phyloP scores from a whole-genome alignment of 2,113 vertebrate species.

The Hepsetus odoe region DNA sequence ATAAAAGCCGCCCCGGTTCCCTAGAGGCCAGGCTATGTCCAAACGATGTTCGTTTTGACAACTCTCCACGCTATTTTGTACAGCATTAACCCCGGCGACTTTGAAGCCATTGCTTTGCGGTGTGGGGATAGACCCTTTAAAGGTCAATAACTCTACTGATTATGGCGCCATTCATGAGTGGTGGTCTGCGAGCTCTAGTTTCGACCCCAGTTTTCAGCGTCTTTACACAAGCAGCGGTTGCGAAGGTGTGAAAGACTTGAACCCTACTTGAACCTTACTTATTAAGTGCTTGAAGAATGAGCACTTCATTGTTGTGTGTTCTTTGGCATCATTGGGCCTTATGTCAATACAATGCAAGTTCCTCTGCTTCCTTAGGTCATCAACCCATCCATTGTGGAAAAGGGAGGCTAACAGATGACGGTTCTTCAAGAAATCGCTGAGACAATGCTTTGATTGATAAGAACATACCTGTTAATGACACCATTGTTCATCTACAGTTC shows the following conservation, averaged over 20 bases:
- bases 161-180: conserved; percentile 64
- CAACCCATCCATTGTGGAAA: not conserved
- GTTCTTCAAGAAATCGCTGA: not conserved
- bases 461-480: not conserved
- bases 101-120: conserved; percentile 61
- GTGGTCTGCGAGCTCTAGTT: conserved; percentile 58
- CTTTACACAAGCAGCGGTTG: conserved; percentile 25
- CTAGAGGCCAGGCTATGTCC: conserved; percentile 74
- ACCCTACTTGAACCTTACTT: conserved; percentile 38
- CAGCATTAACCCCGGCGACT: conserved; percentile 73
- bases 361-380: not conserved
- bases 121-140: conserved; percentile 57
- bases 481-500: not conserved
- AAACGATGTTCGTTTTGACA: conserved; percentile 81
- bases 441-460: not conserved
- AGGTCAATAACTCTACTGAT: conserved; percentile 68
- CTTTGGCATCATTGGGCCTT: conserved; percentile 5
- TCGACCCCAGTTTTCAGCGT: conserved; percentile 37
- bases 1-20: conserved; percentile 78
- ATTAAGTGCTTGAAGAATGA: conserved; percentile 30
- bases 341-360: conserved; percentile 6
- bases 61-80: conserved; percentile 72
- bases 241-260: conserved; percentile 47
- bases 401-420: not conserved
- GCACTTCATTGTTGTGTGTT: conserved; percentile 25